Conservation (phyloP, 2,888 invertebrate genomes). For the Achlya flavicornis region DNA sequence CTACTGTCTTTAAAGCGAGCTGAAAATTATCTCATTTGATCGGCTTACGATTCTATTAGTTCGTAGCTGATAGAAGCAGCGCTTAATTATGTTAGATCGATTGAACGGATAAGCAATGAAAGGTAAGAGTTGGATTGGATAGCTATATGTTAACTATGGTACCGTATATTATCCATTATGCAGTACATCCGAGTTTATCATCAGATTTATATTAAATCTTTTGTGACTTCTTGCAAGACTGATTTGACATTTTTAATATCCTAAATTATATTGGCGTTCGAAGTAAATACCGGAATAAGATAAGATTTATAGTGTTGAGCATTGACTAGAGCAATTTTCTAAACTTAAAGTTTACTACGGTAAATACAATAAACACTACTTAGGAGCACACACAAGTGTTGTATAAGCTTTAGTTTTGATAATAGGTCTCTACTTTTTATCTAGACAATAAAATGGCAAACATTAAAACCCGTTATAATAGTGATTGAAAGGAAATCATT, state of each 20-base stretch:
- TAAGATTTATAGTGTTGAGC: no score
- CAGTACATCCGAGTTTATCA: no score
- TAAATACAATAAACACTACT: background rate
- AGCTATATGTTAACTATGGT: background rate
- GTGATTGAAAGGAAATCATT: background rate
- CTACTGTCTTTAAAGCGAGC: constrained; percentile 35
- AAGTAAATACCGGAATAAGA: no score
- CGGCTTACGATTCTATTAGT: constrained; percentile 3
- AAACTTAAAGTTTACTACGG: background rate
- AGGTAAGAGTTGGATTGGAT: background rate
- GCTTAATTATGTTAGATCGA: background rate
- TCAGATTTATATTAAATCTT: background rate
- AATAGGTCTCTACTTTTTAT: background rate
- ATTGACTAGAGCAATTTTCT: no score
- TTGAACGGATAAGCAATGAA: background rate
- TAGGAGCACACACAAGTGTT: background rate
- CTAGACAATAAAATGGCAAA: background rate
- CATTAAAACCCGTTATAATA: background rate
- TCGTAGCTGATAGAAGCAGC: background rate
- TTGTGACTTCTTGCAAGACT: background rate
- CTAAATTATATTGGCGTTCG: no score
- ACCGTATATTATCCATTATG: background rate
- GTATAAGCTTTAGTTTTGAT: no score
- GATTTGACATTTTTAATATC: no score
- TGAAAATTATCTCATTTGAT: constrained; percentile 13